Evolutionary conservation across 2,797 vertebrate genomes (phyloP), one percentile per base, ranked within the genome.

Genomic region (Pelodytes ibericus): DNA sequence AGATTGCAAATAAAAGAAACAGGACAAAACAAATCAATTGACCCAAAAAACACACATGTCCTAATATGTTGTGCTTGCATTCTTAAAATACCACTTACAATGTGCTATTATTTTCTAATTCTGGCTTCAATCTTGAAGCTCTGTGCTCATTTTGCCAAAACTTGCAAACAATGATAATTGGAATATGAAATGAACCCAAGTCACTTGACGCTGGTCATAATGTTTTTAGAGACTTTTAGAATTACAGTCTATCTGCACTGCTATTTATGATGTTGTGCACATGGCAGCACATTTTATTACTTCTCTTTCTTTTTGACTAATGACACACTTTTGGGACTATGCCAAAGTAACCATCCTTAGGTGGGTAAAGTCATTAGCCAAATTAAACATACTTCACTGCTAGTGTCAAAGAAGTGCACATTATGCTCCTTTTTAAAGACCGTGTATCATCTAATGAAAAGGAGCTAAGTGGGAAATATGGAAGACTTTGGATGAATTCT

Each of bases 251-350:
- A 63, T 33, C 24, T 58, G 9, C 18, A 16, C 41, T 44, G 41
- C 41, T 44, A 44, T 44, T 1, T 30, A 2, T 63, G 24, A 31
- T 1, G 16, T 31, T 8, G 29, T 30, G 26, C 74, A 58, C 74
- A 58, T 26, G 56, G 11, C 15, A 30, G 58, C 15, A n/a, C n/a
- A 22, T 24, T 53, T 7, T 22, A 53, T 1, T 24, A 16, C 20
- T 53, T 44, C 11, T 44, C 3, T 6, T 44, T 44, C 18, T 44
- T 0, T 47, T 29, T 41, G 39, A 44, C 79, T 74, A 79, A 81
- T 70, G 71, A 39, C 77, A 39, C 39, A 53, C 70, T 65, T 62
- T 83, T 88, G 85, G 84, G 83, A 63, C 4, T 20, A 62, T 77
- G 85, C 83, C 88, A 84, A 61, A 15, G 53, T 24, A 82, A 72